Evolutionary conservation across 2,888 invertebrate species (phyloP).

Genomic region (Gnatocerus cornutus): DNA sequence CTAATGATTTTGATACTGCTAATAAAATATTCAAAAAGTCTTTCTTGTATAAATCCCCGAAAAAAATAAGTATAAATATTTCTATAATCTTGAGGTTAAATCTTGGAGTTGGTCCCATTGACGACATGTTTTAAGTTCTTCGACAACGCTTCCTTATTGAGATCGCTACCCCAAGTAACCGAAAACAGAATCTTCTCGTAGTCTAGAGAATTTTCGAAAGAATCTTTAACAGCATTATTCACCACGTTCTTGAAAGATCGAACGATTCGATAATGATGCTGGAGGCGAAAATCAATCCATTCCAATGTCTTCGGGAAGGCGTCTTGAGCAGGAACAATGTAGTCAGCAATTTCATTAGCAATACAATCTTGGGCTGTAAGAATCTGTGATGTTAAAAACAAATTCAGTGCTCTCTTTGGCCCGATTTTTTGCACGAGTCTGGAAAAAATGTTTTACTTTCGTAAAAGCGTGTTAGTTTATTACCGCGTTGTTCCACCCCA

Average conservation of each 20-base stretch:
- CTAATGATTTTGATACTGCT: conserved; percentile 52
- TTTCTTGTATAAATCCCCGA: background rate
- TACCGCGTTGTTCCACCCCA: conserved; percentile 66
- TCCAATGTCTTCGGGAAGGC: conserved; percentile 56
- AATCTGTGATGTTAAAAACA: conserved; percentile 62
- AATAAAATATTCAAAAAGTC: conserved; percentile 42
- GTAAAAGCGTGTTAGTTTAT: background rate
- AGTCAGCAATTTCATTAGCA: conserved; percentile 59
- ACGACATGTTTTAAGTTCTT: conserved; percentile 62
- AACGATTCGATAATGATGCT: conserved; percentile 57
- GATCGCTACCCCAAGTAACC: conserved; percentile 62
- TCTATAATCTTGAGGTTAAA: too few relatives aligned
- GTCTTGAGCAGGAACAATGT: conserved; percentile 55
- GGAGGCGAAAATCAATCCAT: conserved; percentile 60
- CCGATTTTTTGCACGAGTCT: conserved; percentile 64
- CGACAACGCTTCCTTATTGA: conserved; percentile 59
- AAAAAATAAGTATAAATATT: conserved; percentile 1
- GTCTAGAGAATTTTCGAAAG: conserved; percentile 52
- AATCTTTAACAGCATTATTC: conserved; percentile 41
- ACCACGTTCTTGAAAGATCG: conserved; percentile 60
- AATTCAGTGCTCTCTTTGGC: conserved; percentile 60
- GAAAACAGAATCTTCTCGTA: conserved; percentile 60
- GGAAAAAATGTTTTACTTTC: conserved; percentile 36
- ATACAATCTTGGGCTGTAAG: conserved; percentile 62
- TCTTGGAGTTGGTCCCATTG: conserved; percentile 25